Evolutionary conservation across 2,888 invertebrate species (phyloP), one percentile per base, ranked within the genome.

Genomic region (Corbicula japonica): DNA sequence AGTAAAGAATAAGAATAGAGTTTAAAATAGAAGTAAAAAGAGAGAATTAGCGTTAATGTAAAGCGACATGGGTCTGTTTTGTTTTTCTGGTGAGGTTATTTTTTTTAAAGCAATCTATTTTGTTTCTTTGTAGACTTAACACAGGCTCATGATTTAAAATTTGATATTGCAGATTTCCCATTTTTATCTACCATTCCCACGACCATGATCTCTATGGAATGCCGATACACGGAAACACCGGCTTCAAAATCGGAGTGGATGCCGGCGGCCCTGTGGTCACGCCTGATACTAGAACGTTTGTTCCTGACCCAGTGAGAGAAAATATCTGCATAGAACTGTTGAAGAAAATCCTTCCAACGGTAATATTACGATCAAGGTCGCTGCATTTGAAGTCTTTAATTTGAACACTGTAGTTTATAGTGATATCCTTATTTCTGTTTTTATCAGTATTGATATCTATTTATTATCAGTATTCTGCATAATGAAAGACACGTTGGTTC

Each of bases 231-330:
- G 91, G 88, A 1, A 91, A 90, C 82, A 84, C 90, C 5, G 90
- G 90, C 12, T 83, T 88, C 21, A 93, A 93, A 80, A 87, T 93
- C 18, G 92, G 92, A 0, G 83, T 92, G 23, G 92, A 93, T 68
- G 90, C 89, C 8, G 92, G 87, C 0, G 92, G 93, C 0, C 86
- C 86, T 10, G 76, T 82, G 3, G 91, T 91, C 5, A 88, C 90
- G 0, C 84, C 89, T 1, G 87, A 90, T 60, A 92, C 89, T 21
- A 76, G 93, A 62, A 88, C 83, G 0, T 93, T 88, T 76, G 78
- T 46, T 1, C 91, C 92, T 10, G 91, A 92, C 71, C 85, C 87
- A 1, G 86, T 72, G 28, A 79, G 92, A 48, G 91, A 91, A 61
- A 63, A 89, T 52, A 58, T 63, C 21, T 86, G 87, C 30, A 78